phyloP scores from a whole-genome alignment of 2,113 vertebrate genomes.

The Catharus minimus region DNA sequence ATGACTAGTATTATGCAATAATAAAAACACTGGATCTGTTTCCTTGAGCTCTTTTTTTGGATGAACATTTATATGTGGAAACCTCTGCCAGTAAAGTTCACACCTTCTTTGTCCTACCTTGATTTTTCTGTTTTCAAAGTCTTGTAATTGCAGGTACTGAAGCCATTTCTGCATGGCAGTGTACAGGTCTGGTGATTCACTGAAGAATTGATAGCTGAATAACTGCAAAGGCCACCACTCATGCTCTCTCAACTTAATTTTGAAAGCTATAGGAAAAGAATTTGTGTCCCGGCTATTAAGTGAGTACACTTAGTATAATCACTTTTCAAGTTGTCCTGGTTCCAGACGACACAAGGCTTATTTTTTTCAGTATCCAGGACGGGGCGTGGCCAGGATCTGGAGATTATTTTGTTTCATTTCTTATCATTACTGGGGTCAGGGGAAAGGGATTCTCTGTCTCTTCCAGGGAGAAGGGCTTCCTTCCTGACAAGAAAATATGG shows the following conservation, averaged over 20 bases:
- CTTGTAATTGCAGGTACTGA: not conserved
- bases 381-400: not conserved
- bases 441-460: not conserved
- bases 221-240: not conserved
- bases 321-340: not conserved
- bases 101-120: not conserved
- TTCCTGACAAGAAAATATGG: not conserved
- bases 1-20: not conserved
- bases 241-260: not conserved
- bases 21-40: not conserved
- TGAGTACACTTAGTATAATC: too few relatives aligned
- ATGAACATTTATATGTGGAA: not conserved
- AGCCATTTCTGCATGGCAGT: not conserved
- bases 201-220: not conserved
- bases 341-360: not conserved
- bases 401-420: not conserved
- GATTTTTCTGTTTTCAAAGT: not conserved
- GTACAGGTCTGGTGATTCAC: not conserved
- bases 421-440: not conserved
- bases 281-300: not conserved
- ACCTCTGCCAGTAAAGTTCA: not conserved
- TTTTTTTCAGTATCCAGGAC: not conserved
- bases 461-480: not conserved
- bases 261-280: not conserved
- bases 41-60: not conserved